Percentiles rank a stretch among this genome's conserved stretches.
Evolutionary conservation across 2,888 invertebrate genomes (phyloP).

Genomic region (Epistrophe eligans): DNA sequence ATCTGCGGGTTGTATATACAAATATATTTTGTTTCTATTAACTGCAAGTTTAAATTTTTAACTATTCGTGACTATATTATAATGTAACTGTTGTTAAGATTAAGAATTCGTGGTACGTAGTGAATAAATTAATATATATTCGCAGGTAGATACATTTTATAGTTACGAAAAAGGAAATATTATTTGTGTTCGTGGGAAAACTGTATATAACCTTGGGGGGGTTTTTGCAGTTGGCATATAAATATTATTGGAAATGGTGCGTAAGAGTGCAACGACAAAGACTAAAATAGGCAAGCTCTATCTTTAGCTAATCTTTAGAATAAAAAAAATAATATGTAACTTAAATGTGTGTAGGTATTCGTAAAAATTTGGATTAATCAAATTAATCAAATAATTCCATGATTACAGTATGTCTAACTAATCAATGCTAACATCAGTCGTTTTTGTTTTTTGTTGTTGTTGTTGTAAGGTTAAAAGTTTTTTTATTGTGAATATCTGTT

Average conservation of each 20-base stretch:
- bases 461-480: neutral
- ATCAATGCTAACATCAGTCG: neutral
- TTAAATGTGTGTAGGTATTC: neutral
- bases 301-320: slow-evolving; percentile 7
- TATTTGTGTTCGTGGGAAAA: slow-evolving; percentile 30
- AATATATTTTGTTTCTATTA: neutral
- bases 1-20: neutral
- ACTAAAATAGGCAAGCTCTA: slow-evolving; percentile 5
- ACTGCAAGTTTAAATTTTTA: neutral
- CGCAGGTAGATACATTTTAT: neutral
- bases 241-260: slow-evolving; percentile 16
- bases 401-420: too few species aligned
- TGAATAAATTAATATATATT: neutral
- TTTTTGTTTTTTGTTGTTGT: neutral
- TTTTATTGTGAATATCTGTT: neutral
- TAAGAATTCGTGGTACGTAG: neutral
- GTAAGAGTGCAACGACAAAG: slow-evolving; percentile 4
- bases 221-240: neutral
- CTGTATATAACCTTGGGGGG: slow-evolving; percentile 13
- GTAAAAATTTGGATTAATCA: neutral
- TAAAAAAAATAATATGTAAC: neutral
- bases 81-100: neutral
- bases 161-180: slow-evolving; percentile 26
- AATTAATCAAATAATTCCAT: neutral
- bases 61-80: neutral